Base-by-base conservation (phyloP, 1,140 invertebrate genomes). In the Drosophila ercepeae region DNA sequence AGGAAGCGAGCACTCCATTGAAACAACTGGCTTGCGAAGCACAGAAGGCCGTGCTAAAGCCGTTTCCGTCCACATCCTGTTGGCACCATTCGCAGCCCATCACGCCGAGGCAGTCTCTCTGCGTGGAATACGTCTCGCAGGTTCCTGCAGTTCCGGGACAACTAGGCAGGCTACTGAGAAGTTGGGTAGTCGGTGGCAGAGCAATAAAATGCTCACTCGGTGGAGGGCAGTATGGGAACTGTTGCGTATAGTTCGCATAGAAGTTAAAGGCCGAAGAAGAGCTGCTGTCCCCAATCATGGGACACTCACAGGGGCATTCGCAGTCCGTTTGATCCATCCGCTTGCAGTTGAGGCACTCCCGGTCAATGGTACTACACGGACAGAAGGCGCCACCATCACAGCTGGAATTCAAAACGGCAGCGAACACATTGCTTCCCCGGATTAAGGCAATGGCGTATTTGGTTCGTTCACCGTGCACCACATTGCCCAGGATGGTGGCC, bases 271-370 rank as follows among this genome's bases (percentile, higher is more conserved):
- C 27, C 75, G 27, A 32, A 14, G 34, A 34, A 0, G 48, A 50
- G 23, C 50, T 72, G n/a, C 41, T 52, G 34, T 60, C 58, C 75
- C 92, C 51, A 73, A 93, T 94, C 25, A 98, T 92, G 11, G 95
- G 95, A 91, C 97, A 99, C 90, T 99, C 97, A 91, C 97, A 99
- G 0, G 97, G 97, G 92, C 97, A 99, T 90, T 99, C 98, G 79
- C 97, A 98, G 77, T 98, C 97, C 4, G 94, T 97, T 92, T 97
- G 97, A 89, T 98, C 98, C 96, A 98, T 97, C 14, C 97, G 93
- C 90, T 97, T 95, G 90, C 97, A 99, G 89, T 98, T 98, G 3
- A 99, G 92, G 90, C 97, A 99, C 0, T 96, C 92, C 14, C 97
- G 94, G 90, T 98, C 96, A 58, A 96, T 95, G 89, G 97, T 97